Evolutionary conservation across 1,140 invertebrate genomes (phyloP), one percentile per base, ranked within the genome.

Genomic region (Atta texana): DNA sequence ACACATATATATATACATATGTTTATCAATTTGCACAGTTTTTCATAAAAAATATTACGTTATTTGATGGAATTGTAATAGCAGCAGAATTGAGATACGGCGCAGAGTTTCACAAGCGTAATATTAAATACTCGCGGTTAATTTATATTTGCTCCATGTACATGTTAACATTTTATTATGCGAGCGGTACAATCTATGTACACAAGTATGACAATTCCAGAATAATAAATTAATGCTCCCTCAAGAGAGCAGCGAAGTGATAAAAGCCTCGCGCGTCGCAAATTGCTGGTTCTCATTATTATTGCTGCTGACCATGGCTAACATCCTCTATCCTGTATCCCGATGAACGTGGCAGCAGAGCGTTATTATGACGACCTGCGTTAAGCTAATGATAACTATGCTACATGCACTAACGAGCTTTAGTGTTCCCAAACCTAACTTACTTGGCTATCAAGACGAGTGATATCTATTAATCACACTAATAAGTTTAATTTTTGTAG

Each of bases 211-310:
- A 55, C 57, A 57, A 59, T 57, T 66, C 4, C 51, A n/a, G 21
- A 28, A 53, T 72, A 68, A 89, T 55, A 66, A 71, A 74, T 89
- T 87, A 90, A 90, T 77, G 74, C 21, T 72, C 34, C 39, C 61
- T 61, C 75, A 81, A 51, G 39, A 77, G 85, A 84, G 86, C 64
- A 84, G 86, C 64, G 78, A 87, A 86, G 75, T 87, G 81, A 71
- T 59, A 78, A 88, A 88, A 91, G 71, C 76, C 64, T 72, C 71
- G 59, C 86, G 64, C 71, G 63, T 75, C 57, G 31, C 90, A 90
- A 90, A 90, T 90, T 85, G 68, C 57, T 88, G 53, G 76, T 78
- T 86, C 89, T 90, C 89, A 86, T 90, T 90, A 90, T 90, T 90
- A 91, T 86, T 87, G 44, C 49, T 28, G 59, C 68, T 72, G 57